Percentiles rank a stretch among this genome's conserved stretches.
Conservation (phyloP, 2,113 vertebrate genomes). For the Corynorhinus townsendii region DNA sequence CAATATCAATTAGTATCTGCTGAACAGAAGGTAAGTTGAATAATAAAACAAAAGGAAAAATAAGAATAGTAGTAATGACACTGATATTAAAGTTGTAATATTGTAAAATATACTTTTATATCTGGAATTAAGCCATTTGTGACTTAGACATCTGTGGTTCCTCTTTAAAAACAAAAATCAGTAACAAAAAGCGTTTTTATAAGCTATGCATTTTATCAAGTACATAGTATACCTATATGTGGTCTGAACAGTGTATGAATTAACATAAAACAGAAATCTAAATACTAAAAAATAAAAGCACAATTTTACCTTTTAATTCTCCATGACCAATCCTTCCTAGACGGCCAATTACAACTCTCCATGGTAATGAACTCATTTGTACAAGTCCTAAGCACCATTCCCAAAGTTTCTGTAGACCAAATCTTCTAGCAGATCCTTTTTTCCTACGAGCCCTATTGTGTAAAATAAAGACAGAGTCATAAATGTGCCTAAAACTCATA, state of each 20-base stretch:
- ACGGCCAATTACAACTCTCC: slow-evolving; percentile 98
- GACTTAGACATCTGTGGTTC: neutral
- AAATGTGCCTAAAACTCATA: slow-evolving; percentile 32
- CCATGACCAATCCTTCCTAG: slow-evolving; percentile 97
- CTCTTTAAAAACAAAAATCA: neutral
- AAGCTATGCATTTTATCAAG: slow-evolving; percentile 22
- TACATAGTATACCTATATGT: neutral
- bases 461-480: neutral
- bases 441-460: slow-evolving; percentile 92
- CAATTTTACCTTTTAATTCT: slow-evolving; percentile 91
- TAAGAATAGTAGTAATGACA: neutral
- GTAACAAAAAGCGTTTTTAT: neutral
- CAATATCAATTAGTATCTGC: neutral
- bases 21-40: neutral
- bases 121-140: neutral
- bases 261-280: slow-evolving; percentile 26
- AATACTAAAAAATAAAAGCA: slow-evolving; percentile 17
- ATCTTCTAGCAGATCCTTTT: slow-evolving; percentile 97
- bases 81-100: neutral
- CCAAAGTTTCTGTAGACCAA: slow-evolving; percentile 98
- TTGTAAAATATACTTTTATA: neutral
- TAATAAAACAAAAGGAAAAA: neutral
- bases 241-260: neutral
- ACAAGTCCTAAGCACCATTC: slow-evolving; percentile 97
- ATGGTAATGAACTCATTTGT: slow-evolving; percentile 97